These are phyloP conservation scores for Rousettus madagascariensis DNA, from an alignment of 2,797 vertebrate species.

Conservation along the genomic window DNA sequence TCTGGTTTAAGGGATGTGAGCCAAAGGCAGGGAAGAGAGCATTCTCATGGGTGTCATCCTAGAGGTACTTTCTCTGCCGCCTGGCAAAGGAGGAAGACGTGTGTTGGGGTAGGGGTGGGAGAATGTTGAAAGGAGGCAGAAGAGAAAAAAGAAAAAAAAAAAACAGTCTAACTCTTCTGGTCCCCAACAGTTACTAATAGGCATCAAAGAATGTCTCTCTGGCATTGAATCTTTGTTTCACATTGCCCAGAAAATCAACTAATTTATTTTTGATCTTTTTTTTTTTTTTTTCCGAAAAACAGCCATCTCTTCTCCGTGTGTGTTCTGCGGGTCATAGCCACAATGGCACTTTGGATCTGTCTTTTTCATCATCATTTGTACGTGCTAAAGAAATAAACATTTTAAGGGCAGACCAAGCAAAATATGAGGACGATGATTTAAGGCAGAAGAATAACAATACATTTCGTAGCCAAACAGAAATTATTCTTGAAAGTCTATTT, in stretches of 20 bases:
- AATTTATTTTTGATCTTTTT: neutral
- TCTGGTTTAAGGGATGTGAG: neutral
- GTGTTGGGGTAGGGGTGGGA: too few species aligned
- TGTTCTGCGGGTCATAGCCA: neutral
- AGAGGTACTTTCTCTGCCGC: neutral
- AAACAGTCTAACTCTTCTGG: neutral
- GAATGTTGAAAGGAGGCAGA: neutral
- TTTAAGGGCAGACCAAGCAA: neutral
- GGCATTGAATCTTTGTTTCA: neutral
- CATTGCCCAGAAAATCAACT: neutral
- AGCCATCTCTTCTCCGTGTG: neutral
- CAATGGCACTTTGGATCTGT: neutral
- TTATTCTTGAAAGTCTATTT: neutral
- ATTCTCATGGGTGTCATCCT: neutral
- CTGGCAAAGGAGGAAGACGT: neutral
- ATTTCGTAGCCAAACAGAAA: neutral
- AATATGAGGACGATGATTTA: neutral
- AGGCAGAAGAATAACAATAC: neutral
- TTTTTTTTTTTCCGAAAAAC: neutral
- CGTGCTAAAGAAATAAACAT: neutral
- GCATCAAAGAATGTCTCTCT: neutral
- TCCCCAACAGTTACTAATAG: neutral
- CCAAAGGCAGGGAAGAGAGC: neutral
- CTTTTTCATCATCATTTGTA: neutral
- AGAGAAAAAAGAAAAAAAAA: slow-evolving; percentile 12